phyloP scores from a whole-genome alignment of 2,113 vertebrate genomes.

The Nannospalax galili region DNA sequence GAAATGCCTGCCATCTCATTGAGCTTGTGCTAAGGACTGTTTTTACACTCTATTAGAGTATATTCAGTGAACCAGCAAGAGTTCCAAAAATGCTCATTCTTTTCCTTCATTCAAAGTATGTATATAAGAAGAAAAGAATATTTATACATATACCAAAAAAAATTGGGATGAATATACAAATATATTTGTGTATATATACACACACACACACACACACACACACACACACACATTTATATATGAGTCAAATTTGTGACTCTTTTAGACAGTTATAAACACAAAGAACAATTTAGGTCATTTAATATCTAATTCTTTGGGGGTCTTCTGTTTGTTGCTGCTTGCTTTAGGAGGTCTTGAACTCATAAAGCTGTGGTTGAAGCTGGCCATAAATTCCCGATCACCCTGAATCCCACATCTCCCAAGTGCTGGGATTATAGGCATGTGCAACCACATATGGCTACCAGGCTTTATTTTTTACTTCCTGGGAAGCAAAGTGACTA shows the following conservation, averaged over 20 bases:
- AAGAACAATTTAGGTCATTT: not conserved
- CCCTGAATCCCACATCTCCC: not conserved
- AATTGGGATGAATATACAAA: not conserved
- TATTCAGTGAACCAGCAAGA: not conserved
- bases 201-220: no score
- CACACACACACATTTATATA: no score
- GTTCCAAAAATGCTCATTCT: not conserved
- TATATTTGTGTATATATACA: no score
- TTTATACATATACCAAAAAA: not conserved
- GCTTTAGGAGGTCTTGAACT: not conserved
- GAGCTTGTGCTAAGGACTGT: not conserved
- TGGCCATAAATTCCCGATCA: no score
- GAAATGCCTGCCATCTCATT: not conserved
- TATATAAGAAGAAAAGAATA: not conserved
- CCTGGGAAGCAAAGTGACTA: not conserved
- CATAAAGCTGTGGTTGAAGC: not conserved
- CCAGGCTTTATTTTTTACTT: constrained; percentile 28
- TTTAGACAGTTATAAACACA: not conserved
- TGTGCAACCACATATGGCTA: not conserved
- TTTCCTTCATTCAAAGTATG: constrained; percentile 37
- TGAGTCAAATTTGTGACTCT: constrained; percentile 14
- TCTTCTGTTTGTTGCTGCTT: not conserved
- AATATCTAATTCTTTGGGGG: not conserved
- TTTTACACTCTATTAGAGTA: not conserved
- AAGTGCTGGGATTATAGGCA: not conserved